Conservation (phyloP, 2,797 vertebrate species). For the Sebastes melanostomus region DNA sequence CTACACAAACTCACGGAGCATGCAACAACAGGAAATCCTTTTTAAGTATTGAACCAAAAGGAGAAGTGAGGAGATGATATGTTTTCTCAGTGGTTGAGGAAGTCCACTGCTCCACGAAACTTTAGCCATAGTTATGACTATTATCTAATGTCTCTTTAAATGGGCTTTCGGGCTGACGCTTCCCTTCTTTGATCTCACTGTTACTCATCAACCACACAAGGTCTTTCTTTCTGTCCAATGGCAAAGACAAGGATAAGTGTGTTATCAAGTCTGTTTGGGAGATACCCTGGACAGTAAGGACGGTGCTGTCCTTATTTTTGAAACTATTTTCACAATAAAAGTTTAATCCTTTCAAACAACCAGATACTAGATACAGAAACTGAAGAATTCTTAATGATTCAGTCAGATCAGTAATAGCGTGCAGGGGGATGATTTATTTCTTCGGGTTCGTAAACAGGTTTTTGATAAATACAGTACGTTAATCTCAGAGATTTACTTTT, state of each 20-base stretch:
- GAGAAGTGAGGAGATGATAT: background rate
- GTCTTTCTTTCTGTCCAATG: background rate
- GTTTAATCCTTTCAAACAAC: background rate
- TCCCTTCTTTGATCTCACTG: background rate
- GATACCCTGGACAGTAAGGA: background rate
- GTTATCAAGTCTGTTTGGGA: background rate
- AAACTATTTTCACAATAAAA: background rate
- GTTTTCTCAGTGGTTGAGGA: background rate
- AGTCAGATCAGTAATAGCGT: background rate
- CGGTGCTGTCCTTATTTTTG: background rate
- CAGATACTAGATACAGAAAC: background rate
- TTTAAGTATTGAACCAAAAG: slow-evolving; percentile 35
- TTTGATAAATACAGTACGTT: background rate
- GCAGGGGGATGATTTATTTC: background rate
- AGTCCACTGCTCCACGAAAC: background rate
- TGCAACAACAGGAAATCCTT: slow-evolving; percentile 78
- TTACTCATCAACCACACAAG: background rate
- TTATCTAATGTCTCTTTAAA: background rate
- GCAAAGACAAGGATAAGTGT: background rate
- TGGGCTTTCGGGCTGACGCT: background rate
- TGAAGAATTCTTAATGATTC: background rate
- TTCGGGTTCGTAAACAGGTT: too few relatives aligned
- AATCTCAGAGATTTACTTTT: background rate
- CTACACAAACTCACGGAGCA: slow-evolving; percentile 70
- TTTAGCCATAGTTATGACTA: background rate